Evolutionary conservation across 2,797 vertebrate genomes (phyloP).

Genomic region (Chelonia mydas): DNA sequence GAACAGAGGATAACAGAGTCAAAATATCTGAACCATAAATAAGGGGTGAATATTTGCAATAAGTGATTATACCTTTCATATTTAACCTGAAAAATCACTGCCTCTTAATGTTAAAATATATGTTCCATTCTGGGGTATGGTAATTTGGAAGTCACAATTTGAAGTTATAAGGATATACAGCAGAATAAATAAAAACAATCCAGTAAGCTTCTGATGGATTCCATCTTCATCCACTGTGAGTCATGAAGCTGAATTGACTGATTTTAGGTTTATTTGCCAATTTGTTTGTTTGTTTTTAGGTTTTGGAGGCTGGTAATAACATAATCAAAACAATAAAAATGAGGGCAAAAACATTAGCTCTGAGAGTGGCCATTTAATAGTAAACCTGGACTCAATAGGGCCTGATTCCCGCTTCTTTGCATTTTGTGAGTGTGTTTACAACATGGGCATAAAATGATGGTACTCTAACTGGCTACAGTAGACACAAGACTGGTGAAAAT

Average conservation of each 20-base stretch:
- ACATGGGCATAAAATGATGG: background rate
- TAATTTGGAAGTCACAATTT: background rate
- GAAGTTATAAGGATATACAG: background rate
- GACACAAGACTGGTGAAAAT: background rate
- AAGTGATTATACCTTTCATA: background rate
- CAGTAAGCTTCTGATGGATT: background rate
- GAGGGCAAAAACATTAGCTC: background rate
- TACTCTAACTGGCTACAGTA: background rate
- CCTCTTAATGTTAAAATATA: background rate
- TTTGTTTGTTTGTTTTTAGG: background rate
- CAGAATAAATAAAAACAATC: background rate
- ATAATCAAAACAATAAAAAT: background rate
- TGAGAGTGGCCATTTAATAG: background rate
- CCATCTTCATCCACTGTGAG: background rate
- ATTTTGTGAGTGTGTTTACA: background rate
- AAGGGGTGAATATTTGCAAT: background rate
- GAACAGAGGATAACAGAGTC: background rate
- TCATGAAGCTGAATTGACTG: background rate
- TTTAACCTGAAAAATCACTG: background rate
- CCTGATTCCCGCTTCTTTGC: background rate
- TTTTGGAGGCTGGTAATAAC: background rate
- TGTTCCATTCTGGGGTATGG: background rate
- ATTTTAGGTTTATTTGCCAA: background rate
- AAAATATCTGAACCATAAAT: background rate
- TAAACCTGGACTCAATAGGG: background rate